phyloP scores from a whole-genome alignment of 2,888 invertebrate species.

The Acronicta psi region DNA sequence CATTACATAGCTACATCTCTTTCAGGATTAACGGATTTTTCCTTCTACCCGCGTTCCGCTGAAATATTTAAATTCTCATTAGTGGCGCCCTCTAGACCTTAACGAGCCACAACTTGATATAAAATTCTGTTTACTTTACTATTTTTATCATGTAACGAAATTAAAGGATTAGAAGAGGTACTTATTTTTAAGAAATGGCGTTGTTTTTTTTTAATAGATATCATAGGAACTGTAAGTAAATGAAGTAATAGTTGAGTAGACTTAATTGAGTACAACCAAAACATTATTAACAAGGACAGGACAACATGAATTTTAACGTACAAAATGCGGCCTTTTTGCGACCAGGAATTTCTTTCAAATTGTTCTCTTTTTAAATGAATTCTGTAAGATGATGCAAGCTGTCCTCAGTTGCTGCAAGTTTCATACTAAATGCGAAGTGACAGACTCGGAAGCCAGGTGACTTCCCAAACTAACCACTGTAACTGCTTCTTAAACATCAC shows the following conservation, averaged over 20 bases:
- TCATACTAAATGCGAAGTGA: conserved; percentile 16
- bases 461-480: conserved; percentile 20
- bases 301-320: too few species aligned
- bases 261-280: too few species aligned
- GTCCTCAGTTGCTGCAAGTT: not conserved
- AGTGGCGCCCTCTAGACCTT: conserved; percentile 55
- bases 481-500: conserved; percentile 34
- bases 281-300: too few species aligned
- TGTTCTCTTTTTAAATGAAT: too few species aligned
- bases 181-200: conserved; percentile 16
- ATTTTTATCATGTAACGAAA: conserved; percentile 45
- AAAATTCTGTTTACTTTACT: conserved; percentile 63
- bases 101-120: conserved; percentile 62
- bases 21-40: conserved; percentile 58
- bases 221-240: too few species aligned
- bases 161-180: conserved; percentile 18
- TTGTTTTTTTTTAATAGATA: not conserved
- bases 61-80: conserved; percentile 74
- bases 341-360: too few species aligned
- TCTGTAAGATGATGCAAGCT: not conserved
- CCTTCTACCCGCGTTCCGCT: conserved; percentile 45
- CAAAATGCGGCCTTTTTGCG: too few species aligned
- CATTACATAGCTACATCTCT: conserved; percentile 37
- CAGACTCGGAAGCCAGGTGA: conserved; percentile 16
- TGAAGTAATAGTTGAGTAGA: too few species aligned